Evolutionary conservation across 2,113 vertebrate species (phyloP).

Genomic region (Ahaetulla prasina): DNA sequence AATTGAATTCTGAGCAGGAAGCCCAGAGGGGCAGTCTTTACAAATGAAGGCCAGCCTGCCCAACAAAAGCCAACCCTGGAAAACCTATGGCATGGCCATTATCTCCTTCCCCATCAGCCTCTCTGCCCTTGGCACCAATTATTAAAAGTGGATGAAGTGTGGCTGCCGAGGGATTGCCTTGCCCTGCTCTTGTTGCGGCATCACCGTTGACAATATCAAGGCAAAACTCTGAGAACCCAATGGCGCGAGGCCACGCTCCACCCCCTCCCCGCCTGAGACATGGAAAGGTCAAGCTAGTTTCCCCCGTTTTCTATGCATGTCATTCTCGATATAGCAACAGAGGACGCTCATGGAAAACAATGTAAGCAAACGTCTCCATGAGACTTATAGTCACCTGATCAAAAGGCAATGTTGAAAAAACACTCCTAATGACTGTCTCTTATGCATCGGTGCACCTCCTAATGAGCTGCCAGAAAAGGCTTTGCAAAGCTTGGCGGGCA

Average conservation of each 20-base stretch:
- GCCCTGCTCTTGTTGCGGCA: constrained; percentile 59
- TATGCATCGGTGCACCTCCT: constrained; percentile 99
- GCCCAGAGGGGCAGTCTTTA: constrained; percentile 40
- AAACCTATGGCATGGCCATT: constrained; percentile 51
- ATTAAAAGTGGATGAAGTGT: constrained; percentile 62
- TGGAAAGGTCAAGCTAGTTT: constrained; percentile 77
- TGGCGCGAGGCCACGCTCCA: constrained; percentile 29
- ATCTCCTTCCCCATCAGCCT: constrained; percentile 46
- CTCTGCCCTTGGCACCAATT: constrained; percentile 64
- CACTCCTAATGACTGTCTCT: constrained; percentile 99
- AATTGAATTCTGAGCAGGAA: constrained; percentile 45
- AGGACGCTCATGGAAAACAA: constrained; percentile 78
- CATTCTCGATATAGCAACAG: constrained; percentile 76
- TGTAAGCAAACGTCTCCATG: constrained; percentile 77
- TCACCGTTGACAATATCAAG: constrained; percentile 70
- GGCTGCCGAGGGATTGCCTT: constrained; percentile 45
- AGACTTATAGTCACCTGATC: constrained; percentile 93
- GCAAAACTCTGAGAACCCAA: constrained; percentile 64
- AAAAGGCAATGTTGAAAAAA: constrained; percentile 92
- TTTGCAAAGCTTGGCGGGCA: constrained; percentile 91
- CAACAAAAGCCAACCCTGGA: constrained; percentile 35
- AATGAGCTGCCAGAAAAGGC: constrained; percentile 99
- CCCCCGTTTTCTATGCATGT: constrained; percentile 75
- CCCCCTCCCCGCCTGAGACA: constrained; percentile 58
- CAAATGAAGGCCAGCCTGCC: constrained; percentile 39